Base-by-base conservation (phyloP, 2,113 vertebrate species). In the Thinocorus orbignyianus region DNA sequence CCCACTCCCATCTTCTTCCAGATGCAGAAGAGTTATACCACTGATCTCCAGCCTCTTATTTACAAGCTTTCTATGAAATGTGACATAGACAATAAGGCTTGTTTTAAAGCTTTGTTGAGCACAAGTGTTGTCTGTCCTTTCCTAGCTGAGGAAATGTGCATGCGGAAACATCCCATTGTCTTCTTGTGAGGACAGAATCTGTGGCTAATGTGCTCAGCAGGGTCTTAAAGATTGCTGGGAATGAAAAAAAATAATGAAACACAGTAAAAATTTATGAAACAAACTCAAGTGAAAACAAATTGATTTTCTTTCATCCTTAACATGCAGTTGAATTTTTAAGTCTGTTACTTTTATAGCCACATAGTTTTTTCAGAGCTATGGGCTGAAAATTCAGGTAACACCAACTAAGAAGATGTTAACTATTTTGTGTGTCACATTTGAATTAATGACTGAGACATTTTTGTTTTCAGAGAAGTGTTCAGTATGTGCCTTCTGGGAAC, bases 401-500 rank as follows among this genome's bases (percentile, higher is more conserved):
- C 10, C 65, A 69, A 9, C n/a, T 81, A 55, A 74, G 28, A 85
- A 11, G 79, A 30, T 37, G 71, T 73, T 92, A 86, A 81, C 35
- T 88, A 55, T 52, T 91, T 88, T 90, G 33, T 44, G 54, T 86
- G 88, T 93, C 81, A 81, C 69, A 87, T 97, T 97, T 60, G 44
- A 97, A 95, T 95, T 84, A 95, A 80, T 85, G 68, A 70, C 44
- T 54, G 28, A 94, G 57, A 25, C 33, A 52, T 88, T 86, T 91
- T 91, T 62, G 66, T 77, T 77, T 65, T 97, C 68, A 46, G 74
- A 93, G 65, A 95, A 88, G 30, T 89, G 31, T 82, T 88, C 42
- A 48, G 24, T 92, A 97, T 86, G 26, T 91, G 82, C 61, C 93
- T 95, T 96, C 88, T 97, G 96, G 93, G 86, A 96, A 97, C 81